Evolutionary conservation across 2,888 invertebrate genomes (phyloP).

Genomic region (Eurois occulta): DNA sequence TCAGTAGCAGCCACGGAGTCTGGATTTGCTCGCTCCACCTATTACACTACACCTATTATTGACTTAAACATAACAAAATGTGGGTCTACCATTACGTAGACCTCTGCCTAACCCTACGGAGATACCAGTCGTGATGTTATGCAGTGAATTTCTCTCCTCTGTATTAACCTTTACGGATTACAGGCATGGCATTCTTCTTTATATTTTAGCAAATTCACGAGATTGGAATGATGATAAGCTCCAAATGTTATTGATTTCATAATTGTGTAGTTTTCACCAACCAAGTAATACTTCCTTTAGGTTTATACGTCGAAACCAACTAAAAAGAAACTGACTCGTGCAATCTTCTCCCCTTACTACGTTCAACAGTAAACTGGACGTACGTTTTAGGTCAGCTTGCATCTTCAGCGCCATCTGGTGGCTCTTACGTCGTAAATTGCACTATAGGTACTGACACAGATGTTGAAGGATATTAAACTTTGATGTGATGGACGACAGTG

Average conservation of each 20-base stretch:
- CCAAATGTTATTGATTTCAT: background rate
- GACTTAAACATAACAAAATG: too few species aligned
- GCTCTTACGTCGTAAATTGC: constrained; percentile 35
- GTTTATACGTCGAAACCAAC: background rate
- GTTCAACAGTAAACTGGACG: constrained; percentile 35
- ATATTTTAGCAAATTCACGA: too few species aligned
- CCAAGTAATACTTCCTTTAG: background rate
- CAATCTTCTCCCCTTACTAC: constrained; percentile 16
- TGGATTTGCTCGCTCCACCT: too few species aligned
- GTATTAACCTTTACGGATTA: too few species aligned
- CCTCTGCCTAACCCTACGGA: too few species aligned
- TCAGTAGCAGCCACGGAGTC: too few species aligned
- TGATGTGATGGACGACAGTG: background rate
- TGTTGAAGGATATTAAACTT: constrained; percentile 28
- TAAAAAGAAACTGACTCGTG: background rate
- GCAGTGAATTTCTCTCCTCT: too few species aligned
- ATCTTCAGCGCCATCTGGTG: constrained; percentile 49
- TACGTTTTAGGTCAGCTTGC: constrained; percentile 31
- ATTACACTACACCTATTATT: too few species aligned
- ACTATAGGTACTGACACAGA: constrained; percentile 18
- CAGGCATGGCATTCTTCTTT: too few species aligned
- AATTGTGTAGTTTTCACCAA: background rate
- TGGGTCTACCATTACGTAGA: too few species aligned
- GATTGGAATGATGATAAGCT: background rate
- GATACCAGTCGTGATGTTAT: too few species aligned